Evolutionary conservation across 2,888 invertebrate species (phyloP).

Genomic region (Heteropelma amictum): DNA sequence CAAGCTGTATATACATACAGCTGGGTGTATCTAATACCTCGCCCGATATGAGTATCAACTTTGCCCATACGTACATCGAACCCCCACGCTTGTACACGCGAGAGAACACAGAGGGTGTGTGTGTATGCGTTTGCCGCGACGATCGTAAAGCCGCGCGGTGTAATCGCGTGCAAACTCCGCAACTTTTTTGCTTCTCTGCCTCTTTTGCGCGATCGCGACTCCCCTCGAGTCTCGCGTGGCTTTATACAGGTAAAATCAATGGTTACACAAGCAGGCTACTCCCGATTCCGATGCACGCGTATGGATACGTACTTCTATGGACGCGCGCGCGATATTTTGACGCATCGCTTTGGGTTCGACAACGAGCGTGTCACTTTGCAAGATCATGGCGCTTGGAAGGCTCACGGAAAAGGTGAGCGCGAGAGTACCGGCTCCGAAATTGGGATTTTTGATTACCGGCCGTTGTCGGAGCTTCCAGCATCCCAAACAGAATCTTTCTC

Average conservation of each 20-base stretch:
- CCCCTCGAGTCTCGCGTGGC: background rate
- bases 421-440: conserved; percentile 34
- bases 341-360: no score
- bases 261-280: no score
- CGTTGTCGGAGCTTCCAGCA: conserved; percentile 52
- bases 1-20: conserved; percentile 3
- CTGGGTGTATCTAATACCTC: conserved; percentile 39
- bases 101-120: conserved; percentile 30
- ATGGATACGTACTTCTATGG: no score
- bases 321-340: no score
- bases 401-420: conserved; percentile 16
- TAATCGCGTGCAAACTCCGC: conserved; percentile 58
- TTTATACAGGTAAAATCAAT: no score
- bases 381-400: conserved; percentile 32
- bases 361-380: no score
- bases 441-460: conserved; percentile 53
- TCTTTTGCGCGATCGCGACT: conserved; percentile 2
- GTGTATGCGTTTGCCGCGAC: conserved; percentile 18
- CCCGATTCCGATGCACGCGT: no score
- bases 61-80: conserved; percentile 12
- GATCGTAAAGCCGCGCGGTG: conserved; percentile 50
- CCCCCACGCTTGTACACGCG: background rate
- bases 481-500: conserved; percentile 44
- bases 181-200: conserved; percentile 31
- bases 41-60: conserved; percentile 37